Conservation (phyloP, 1,140 invertebrate species). For the Galleria mellonella region DNA sequence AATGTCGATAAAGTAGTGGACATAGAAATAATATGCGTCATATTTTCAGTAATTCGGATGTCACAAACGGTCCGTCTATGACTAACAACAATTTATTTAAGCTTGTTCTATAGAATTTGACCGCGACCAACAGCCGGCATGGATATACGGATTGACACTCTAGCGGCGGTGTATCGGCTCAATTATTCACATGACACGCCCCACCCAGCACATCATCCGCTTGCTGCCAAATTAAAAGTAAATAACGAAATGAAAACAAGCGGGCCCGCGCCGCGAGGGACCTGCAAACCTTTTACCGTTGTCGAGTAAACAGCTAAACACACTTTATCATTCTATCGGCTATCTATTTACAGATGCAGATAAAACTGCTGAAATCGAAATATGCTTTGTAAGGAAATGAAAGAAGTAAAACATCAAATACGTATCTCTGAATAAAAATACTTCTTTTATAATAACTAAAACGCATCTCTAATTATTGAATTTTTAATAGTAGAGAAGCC, state of each 20-base stretch:
- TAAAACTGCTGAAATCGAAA: slow-evolving; percentile 40
- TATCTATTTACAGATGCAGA: slow-evolving; percentile 59
- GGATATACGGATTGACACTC: slow-evolving; percentile 37
- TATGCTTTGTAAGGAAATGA: slow-evolving; percentile 13
- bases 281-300: slow-evolving; percentile 72
- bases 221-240: slow-evolving; percentile 74
- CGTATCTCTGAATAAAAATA: too few species aligned
- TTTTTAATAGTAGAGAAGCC: too few species aligned
- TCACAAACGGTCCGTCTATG: too few species aligned
- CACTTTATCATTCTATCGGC: slow-evolving; percentile 66
- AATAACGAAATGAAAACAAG: slow-evolving; percentile 73
- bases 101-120: background rate
- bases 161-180: slow-evolving; percentile 40
- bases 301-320: slow-evolving; percentile 67
- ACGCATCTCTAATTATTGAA: too few species aligned
- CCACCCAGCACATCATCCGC: slow-evolving; percentile 63
- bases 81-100: too few species aligned
- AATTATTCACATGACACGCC: slow-evolving; percentile 67
- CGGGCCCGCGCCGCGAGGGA: slow-evolving; percentile 56
- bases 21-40: too few species aligned
- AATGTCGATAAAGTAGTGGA: too few species aligned
- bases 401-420: background rate
- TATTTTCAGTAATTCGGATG: too few species aligned
- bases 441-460: too few species aligned
- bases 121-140: background rate